Conservation (phyloP, 2,797 vertebrate genomes). For the Chelon auratus region DNA sequence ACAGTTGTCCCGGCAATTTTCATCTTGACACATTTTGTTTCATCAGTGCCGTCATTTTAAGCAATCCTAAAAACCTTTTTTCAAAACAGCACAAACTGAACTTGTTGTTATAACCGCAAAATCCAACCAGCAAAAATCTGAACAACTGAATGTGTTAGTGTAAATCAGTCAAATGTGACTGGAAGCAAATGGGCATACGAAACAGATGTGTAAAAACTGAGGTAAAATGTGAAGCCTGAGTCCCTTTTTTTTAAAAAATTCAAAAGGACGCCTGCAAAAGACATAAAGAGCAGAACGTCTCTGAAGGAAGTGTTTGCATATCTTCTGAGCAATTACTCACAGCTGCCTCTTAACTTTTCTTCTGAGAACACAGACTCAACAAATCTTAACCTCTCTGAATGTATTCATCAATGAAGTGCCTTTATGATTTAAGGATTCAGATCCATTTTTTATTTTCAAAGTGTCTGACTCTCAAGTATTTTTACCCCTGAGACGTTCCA, state of each 20-base stretch:
- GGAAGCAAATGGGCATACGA: constrained; percentile 2
- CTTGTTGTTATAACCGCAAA: too few relatives aligned
- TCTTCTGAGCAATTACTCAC: constrained; percentile 17
- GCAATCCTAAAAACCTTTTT: neutral
- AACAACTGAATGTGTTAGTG: neutral
- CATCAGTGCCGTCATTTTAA: neutral
- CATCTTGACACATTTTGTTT: neutral
- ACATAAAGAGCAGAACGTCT: neutral
- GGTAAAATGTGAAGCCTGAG: neutral
- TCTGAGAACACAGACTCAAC: constrained; percentile 10
- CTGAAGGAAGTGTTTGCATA: constrained; percentile 14
- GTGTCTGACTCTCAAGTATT: constrained; percentile 50
- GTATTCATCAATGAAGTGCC: constrained; percentile 17
- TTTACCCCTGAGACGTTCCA: constrained; percentile 58
- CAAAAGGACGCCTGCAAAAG: neutral
- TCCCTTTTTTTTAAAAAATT: constrained; percentile 2
- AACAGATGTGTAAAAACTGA: neutral
- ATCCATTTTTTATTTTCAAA: constrained; percentile 35
- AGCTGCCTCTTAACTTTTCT: constrained; percentile 29
- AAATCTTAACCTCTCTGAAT: constrained; percentile 4
- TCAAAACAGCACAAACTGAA: too few relatives aligned
- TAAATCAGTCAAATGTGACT: neutral
- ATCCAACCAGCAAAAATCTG: neutral
- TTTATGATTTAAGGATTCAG: constrained; percentile 24
- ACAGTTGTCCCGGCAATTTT: too few relatives aligned